Conservation (phyloP, 2,113 vertebrate species). For the Podarcis raffonei region DNA sequence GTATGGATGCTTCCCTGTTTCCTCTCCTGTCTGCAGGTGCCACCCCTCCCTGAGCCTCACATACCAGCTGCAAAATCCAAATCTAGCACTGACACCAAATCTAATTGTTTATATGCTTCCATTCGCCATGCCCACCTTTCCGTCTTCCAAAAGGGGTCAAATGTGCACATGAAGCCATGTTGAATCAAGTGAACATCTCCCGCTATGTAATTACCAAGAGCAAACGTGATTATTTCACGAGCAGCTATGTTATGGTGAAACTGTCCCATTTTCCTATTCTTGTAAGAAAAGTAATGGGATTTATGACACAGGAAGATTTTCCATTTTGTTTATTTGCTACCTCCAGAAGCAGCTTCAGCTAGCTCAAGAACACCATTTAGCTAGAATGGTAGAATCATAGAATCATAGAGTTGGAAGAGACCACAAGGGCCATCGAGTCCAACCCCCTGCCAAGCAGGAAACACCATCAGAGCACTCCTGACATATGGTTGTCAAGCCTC, state of each 20-base stretch:
- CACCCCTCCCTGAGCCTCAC: background rate
- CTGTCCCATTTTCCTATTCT: background rate
- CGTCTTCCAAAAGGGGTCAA: background rate
- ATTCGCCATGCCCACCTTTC: background rate
- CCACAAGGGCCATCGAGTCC: too few species aligned
- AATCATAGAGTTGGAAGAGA: too few species aligned
- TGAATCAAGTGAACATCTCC: background rate
- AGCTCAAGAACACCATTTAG: background rate
- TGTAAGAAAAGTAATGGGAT: background rate
- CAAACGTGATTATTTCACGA: background rate
- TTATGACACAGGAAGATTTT: background rate
- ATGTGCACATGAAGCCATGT: background rate
- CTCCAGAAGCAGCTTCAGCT: background rate
- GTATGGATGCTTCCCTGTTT: background rate
- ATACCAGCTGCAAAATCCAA: background rate
- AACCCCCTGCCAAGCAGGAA: too few species aligned
- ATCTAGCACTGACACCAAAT: background rate
- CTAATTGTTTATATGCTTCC: background rate
- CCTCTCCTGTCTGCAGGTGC: background rate
- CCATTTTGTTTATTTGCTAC: background rate
- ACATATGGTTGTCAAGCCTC: too few species aligned
- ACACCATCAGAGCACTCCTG: too few species aligned
- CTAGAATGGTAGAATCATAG: too few species aligned
- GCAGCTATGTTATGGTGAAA: background rate
- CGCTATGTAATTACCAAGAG: background rate